phyloP scores from a whole-genome alignment of 2,797 vertebrate genomes.

The Cuniculus paca region DNA sequence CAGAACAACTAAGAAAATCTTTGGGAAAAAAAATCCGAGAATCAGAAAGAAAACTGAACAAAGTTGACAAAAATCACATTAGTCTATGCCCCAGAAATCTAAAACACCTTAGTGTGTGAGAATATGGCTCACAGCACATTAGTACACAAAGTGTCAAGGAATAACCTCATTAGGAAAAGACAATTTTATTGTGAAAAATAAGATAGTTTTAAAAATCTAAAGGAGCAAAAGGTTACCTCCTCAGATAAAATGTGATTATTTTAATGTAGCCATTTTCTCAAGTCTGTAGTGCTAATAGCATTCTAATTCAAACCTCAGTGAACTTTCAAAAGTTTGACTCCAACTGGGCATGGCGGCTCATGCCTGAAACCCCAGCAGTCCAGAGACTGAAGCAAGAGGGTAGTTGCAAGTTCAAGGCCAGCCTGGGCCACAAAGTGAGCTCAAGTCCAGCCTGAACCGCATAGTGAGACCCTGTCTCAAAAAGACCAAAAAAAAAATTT shows the following conservation, averaged over 20 bases:
- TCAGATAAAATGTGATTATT: neutral
- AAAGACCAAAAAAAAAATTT: too few relatives aligned
- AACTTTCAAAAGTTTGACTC: neutral
- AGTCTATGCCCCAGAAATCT: neutral
- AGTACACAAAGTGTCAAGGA: neutral
- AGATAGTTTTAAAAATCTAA: neutral
- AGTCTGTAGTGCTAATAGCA: neutral
- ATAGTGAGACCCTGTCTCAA: too few relatives aligned
- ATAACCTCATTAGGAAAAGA: neutral
- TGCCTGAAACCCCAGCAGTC: too few relatives aligned
- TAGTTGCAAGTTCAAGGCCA: too few relatives aligned
- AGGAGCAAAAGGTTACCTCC: neutral
- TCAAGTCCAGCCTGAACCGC: too few relatives aligned
- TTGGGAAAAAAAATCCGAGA: neutral
- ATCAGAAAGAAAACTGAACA: conserved; percentile 23
- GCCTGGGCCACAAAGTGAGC: too few relatives aligned
- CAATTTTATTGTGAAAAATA: neutral
- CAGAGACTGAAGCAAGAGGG: too few relatives aligned
- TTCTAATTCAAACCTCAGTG: neutral
- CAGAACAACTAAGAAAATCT: neutral
- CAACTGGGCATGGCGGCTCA: too few relatives aligned
- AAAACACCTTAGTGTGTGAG: neutral
- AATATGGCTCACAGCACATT: neutral
- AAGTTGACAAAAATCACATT: neutral
- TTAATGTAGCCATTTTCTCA: neutral